Base-by-base conservation (phyloP, 2,888 invertebrate species). In the Adelphocoris suturalis region DNA sequence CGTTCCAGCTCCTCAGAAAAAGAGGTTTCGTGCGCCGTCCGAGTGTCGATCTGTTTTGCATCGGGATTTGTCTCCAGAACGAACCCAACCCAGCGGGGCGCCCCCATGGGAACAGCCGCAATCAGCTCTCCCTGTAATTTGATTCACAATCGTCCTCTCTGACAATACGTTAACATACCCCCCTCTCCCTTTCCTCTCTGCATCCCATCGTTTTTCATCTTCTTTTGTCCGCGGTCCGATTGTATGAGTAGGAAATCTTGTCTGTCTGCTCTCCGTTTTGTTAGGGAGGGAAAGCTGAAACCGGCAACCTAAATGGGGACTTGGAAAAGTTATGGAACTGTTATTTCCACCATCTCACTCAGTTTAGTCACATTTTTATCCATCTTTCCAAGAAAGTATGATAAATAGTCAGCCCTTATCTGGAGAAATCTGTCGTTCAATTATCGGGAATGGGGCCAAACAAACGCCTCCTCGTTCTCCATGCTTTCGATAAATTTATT, bases 81-180 rank as follows among this genome's bases (percentile, higher is more conserved):
- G 23, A 19, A 23, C 19, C 12, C 68, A 23, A 19, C 23, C 68
- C 23, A 19, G 5, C 23, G 23, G 68, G 68, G 68, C 23, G 12
- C 23, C 68, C 61, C 52, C 82, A 48, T 82, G 82, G 82, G 82
- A 82, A 82, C 82, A 23, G 52, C 48, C 27, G 82, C 82, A 82
- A 82, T 82, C 82, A 82, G 52, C 47, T 82, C 82, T 27, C 82
- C 14, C 82, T 48, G 82, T 82, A 82, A 82, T 82, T 82, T 82
- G 82, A 82, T 82, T 82, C 82, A 82, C 82, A 82, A 82, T 82
- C 82, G 82, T 82, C 82, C 48, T 9, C 47, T 61, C 23, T 23
- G 68, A 68, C 68, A 68, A 68, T 68, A 68, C 68, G 68, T 68
- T 68, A 68, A 68, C 68, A 68, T 68, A 68, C 23, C 23, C 23